A percentile compares a stretch with the other conserved stretches of the same genome.
These are phyloP conservation scores for Galbula dea DNA, from an alignment of 2,113 vertebrate species.

Conservation along the genomic window DNA sequence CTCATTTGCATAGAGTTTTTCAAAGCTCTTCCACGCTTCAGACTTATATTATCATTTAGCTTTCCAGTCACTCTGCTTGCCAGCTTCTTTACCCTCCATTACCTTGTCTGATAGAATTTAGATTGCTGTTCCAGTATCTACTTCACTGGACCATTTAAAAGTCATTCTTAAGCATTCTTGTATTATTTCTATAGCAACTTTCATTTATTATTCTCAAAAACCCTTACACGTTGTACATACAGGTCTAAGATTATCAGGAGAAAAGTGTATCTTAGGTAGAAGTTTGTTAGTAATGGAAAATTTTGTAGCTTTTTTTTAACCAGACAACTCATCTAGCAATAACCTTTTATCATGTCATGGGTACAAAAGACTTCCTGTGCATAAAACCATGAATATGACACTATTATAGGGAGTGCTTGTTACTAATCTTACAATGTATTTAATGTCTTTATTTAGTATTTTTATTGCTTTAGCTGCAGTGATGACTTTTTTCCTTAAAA, in stretches of 20 bases:
- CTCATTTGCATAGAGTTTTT: conserved; percentile 1
- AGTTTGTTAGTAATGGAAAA: background rate
- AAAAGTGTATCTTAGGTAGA: background rate
- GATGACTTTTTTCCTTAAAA: background rate
- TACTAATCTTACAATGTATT: background rate
- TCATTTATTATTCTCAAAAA: background rate
- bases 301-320: background rate
- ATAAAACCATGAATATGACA: background rate
- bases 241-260: background rate
- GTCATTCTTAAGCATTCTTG: conserved; percentile 27
- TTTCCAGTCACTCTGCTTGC: conserved; percentile 10
- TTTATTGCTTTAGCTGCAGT: background rate
- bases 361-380: background rate
- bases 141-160: conserved; percentile 25
- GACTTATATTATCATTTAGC: conserved; percentile 33
- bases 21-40: background rate
- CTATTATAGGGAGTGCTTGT: background rate
- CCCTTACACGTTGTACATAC: background rate
- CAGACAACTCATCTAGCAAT: background rate
- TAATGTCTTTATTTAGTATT: background rate
- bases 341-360: background rate
- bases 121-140: conserved; percentile 19
- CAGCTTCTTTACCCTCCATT: conserved; percentile 23
- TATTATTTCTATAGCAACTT: conserved; percentile 8
- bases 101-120: conserved; percentile 40